These are phyloP conservation scores for Cepphus grylle DNA, from an alignment of 2,113 vertebrate genomes.

Conservation along the genomic window DNA sequence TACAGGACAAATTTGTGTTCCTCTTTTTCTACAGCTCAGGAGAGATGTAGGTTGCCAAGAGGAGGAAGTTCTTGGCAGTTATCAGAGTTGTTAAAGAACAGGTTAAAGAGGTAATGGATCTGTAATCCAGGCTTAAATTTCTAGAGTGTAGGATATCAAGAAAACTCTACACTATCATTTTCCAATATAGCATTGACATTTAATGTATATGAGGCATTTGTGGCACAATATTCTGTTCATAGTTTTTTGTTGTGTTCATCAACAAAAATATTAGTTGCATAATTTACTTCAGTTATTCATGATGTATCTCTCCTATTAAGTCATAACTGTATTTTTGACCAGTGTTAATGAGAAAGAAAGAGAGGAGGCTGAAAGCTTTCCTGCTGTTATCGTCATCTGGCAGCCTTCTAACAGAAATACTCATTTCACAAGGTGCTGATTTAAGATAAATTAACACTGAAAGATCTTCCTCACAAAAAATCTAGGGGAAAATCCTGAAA, in stretches of 20 bases:
- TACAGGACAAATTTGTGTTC: background rate
- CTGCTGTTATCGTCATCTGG: background rate
- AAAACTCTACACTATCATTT: background rate
- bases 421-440: background rate
- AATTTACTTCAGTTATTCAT: background rate
- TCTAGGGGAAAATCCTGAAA: background rate
- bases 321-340: background rate
- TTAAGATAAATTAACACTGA: background rate
- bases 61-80: background rate
- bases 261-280: background rate
- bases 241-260: background rate
- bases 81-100: background rate
- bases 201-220: background rate
- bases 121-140: background rate
- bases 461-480: background rate
- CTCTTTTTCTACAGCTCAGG: background rate
- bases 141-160: background rate
- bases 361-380: background rate
- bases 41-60: background rate
- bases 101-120: background rate
- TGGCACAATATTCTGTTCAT: background rate
- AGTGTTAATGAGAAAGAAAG: background rate
- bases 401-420: background rate
- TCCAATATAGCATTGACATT: background rate
- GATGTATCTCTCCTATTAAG: background rate